Conservation (phyloP, 2,888 invertebrate species). For the Yponomeuta sedellus region DNA sequence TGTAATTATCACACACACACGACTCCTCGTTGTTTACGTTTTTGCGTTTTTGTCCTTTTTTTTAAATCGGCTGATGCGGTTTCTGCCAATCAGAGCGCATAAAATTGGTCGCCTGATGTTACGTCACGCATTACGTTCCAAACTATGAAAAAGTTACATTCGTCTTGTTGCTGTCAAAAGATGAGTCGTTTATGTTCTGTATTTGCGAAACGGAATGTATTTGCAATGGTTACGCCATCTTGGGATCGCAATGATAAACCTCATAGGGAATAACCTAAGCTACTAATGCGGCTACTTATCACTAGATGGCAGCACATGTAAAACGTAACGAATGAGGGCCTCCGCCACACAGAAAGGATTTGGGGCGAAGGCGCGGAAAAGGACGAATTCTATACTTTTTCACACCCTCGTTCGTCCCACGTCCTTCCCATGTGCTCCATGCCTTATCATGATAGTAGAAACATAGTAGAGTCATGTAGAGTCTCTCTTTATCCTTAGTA, state of each 20-base stretch:
- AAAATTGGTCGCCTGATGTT: conserved; percentile 78
- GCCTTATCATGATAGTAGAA: too few species aligned
- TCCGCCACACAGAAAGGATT: too few species aligned
- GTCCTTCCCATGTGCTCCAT: too few species aligned
- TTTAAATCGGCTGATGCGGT: conserved; percentile 43
- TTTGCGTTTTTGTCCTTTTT: conserved; percentile 23
- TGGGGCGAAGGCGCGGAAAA: too few species aligned
- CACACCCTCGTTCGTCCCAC: too few species aligned
- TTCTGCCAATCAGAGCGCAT: conserved; percentile 73
- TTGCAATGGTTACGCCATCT: neutral
- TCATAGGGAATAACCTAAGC: too few species aligned
- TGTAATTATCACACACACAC: conserved; percentile 5
- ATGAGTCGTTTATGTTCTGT: neutral
- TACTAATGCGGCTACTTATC: neutral
- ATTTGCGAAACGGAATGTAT: neutral
- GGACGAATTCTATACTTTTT: too few species aligned
- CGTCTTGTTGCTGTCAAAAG: neutral
- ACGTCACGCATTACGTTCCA: conserved; percentile 39
- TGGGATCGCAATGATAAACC: too few species aligned
- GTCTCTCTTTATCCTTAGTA: neutral
- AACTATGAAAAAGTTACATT: neutral
- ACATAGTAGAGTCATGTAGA: too few species aligned
- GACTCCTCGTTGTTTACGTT: conserved; percentile 52
- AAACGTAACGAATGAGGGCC: neutral
- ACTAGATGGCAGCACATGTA: neutral